phyloP scores from a whole-genome alignment of 2,797 vertebrate species.

The Pipistrellus pygmaeus region DNA sequence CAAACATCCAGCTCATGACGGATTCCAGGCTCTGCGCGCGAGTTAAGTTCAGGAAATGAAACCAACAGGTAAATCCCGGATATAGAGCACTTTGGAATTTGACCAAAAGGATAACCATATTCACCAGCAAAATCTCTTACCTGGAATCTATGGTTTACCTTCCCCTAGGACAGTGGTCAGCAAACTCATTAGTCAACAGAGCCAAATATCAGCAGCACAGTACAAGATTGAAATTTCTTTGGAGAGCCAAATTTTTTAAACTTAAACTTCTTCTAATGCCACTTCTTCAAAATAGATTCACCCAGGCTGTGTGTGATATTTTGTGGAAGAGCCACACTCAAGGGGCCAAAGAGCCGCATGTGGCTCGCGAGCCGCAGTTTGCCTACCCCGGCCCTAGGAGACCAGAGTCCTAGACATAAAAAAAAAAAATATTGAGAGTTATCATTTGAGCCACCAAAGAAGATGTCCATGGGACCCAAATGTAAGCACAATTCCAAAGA shows the following conservation, averaged over 20 bases:
- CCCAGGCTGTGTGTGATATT: too few species aligned
- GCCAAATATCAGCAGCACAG: too few species aligned
- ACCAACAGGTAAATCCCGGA: background rate
- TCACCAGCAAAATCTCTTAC: conserved; percentile 7
- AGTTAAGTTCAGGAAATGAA: background rate
- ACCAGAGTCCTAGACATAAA: background rate
- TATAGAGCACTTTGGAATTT: background rate
- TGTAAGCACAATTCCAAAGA: background rate
- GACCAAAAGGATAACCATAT: background rate
- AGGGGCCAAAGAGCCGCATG: too few species aligned
- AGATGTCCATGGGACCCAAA: background rate
- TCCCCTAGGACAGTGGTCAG: background rate
- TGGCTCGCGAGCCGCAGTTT: too few species aligned
- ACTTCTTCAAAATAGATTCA: too few species aligned
- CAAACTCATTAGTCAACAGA: too few species aligned
- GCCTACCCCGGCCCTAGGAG: background rate
- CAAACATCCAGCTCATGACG: background rate
- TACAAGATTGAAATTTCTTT: too few species aligned
- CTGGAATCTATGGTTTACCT: background rate
- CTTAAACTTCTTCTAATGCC: too few species aligned
- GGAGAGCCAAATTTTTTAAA: too few species aligned
- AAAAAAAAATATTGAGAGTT: background rate
- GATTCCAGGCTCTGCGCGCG: background rate
- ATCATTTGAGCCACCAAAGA: background rate
- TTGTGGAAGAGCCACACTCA: too few species aligned